A percentile compares a stretch with the other conserved stretches of the same genome.
Evolutionary conservation across 2,113 vertebrate genomes (phyloP).

Genomic region (Dasyurus viverrinus): DNA sequence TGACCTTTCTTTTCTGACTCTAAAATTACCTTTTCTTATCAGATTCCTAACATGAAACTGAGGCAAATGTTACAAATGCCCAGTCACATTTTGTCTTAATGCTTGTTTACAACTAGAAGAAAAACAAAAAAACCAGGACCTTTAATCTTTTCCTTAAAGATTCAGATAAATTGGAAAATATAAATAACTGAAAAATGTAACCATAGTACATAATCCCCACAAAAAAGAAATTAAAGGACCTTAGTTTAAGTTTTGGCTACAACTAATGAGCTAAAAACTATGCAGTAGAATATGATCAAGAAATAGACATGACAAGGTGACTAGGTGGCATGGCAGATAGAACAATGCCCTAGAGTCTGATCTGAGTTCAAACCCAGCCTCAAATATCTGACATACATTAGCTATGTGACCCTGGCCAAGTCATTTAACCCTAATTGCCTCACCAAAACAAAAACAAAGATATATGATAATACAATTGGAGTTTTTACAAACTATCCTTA

Average conservation of each 20-base stretch:
- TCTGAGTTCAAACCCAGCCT: too few relatives aligned
- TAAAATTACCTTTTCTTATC: not conserved
- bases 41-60: not conserved
- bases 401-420: too few relatives aligned
- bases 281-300: slow-evolving; percentile 27
- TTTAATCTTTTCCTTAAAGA: not conserved
- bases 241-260: slow-evolving; percentile 24
- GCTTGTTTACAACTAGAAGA: not conserved
- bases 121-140: not conserved
- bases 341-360: too few relatives aligned
- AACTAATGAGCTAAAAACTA: not conserved
- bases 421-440: too few relatives aligned
- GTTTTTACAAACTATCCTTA: slow-evolving; percentile 37
- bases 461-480: not conserved
- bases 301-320: not conserved
- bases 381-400: too few relatives aligned
- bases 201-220: not conserved
- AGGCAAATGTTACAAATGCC: not conserved
- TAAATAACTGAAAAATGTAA: not conserved
- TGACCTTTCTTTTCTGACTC: not conserved
- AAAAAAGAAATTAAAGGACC: slow-evolving; percentile 9
- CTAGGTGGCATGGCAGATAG: too few relatives aligned
- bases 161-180: not conserved
- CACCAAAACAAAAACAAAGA: too few relatives aligned
- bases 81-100: not conserved